Evolutionary conservation across 2,888 invertebrate genomes (phyloP), one percentile per base, ranked within the genome.

Genomic region (Antheraea assamensis): DNA sequence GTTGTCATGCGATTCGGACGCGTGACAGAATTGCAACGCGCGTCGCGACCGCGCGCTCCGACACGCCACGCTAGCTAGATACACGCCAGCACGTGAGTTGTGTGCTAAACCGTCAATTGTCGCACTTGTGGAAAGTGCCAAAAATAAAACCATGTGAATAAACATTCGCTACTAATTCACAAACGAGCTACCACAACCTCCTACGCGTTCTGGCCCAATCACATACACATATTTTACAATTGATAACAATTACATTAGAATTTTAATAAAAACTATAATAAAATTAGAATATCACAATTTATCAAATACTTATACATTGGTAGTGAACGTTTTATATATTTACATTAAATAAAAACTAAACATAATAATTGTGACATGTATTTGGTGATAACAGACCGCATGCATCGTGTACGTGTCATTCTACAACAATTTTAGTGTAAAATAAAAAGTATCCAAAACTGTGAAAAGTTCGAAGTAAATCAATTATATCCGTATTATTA

Each of bases 21-120:
- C 88, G 88, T 88, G 88, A 89, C 85, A 79, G 80, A 85, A 86
- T 83, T 86, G 87, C 88, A 81, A 84, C 61, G 61, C 31, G 68
- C n/a, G 73, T 71, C 55, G 74, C 74, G 49, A n/a, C 24, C 71
- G 71, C 30, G 21, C 58, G 35, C 70, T 55, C 61, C 73, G 30
- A 55, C 27, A 10, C 72, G 72, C 47, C 72, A 72, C 73, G 73
- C 70, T 30, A 68, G 68, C 58, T n/a, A 68, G 72, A 68, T 72
- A 70, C 58, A 30, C 19, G n/a, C 58, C 27, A 30, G 73, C 73
- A 52, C 68, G 35, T 35, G 68, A 68, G 35, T n/a, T 68, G 35
- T 35, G 68, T 35, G 35, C 68, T 68, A 31, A 35, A 27, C 35
- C 35, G 31, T 10, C 21, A 35, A 21, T 10, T n/a, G 35, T 35